Base-by-base conservation (phyloP, 2,888 invertebrate genomes). In the Eilema sororculum region DNA sequence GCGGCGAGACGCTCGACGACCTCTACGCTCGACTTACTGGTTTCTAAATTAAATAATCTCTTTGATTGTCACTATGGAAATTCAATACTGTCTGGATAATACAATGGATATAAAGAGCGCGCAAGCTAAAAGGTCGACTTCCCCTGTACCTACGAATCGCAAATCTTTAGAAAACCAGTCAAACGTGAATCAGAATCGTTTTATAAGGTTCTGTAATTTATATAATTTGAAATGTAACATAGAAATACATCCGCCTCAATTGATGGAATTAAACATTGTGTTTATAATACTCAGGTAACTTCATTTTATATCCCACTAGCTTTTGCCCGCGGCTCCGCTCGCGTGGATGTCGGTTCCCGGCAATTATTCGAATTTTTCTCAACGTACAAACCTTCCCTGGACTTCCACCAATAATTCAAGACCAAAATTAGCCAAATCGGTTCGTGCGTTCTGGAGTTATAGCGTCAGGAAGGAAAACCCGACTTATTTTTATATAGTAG, bases 41-140 rank as follows among this genome's bases (percentile, higher is more conserved):
- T 92, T 93, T 91, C 87, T 88, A 89, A 91, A 92, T 92, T 83
- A 91, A 91, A 91, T 90, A 87, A 86, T 83, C 83, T 89, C 86
- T 89, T 90, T 89, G 85, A 90, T 88, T 86, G 84, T 85, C 84
- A 80, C 82, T 88, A 85, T 88, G 83, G 88, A 90, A 90, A 90
- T 91, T 90, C 88, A 89, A 93, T 92, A 90, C 86, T 81, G 93
- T 91, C 91, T 92, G 89, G 87, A 77, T 75, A 79, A 83, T 80
- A 90, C 85, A 90, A 89, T 88, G 78, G 77, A 76, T 77, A 77
- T 83, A 80, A 80, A 82, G 77, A 79, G 76, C 76, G 65, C 74
- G 65, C 64, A 69, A 67, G 65, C 59, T 67, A 75, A 75, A 69
- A 46, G 68, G 69, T 68, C n/a, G 56, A n/a, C 72, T 72, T 71